A percentile compares a stretch with the other conserved stretches of the same genome.
Conservation (phyloP, 2,888 invertebrate genomes). For the Priocnemis perturbator region DNA sequence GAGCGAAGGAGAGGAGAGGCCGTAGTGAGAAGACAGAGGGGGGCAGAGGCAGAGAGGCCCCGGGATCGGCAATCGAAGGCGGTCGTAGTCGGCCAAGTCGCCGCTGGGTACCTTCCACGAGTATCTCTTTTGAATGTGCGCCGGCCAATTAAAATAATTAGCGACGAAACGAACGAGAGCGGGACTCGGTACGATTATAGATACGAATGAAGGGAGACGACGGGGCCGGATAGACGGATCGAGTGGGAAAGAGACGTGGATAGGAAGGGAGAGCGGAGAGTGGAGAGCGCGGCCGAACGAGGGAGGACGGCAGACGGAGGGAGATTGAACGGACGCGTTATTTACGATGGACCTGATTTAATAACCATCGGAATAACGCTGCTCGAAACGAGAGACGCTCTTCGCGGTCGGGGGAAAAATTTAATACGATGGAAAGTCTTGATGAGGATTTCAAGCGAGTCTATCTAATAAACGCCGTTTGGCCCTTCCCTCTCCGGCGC, state of each 20-base stretch:
- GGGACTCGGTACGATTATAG: constrained; percentile 66
- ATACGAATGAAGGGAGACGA: constrained; percentile 61
- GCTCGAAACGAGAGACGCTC: background rate
- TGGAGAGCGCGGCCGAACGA: background rate
- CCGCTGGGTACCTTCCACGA: constrained; percentile 56
- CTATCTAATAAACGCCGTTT: no score
- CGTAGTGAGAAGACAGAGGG: constrained; percentile 15
- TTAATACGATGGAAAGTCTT: constrained; percentile 33
- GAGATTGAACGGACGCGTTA: constrained; percentile 42
- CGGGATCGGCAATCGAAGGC: constrained; percentile 58
- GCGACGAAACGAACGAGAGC: constrained; percentile 73
- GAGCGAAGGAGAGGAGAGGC: constrained; percentile 5
- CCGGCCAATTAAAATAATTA: constrained; percentile 76
- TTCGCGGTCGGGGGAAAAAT: constrained; percentile 10
- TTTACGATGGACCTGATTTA: constrained; percentile 49
- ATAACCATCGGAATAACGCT: constrained; percentile 42
- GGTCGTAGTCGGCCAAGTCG: constrained; percentile 51
- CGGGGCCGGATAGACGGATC: constrained; percentile 36
- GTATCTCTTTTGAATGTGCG: constrained; percentile 73
- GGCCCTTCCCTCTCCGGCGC: no score
- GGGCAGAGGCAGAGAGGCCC: constrained; percentile 10
- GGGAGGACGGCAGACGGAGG: constrained; percentile 14
- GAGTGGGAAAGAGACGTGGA: constrained; percentile 38
- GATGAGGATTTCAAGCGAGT: no score
- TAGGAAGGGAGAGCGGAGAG: constrained; percentile 27